Base-by-base conservation (phyloP, 1,140 invertebrate species). In the Drosophila saltans region DNA sequence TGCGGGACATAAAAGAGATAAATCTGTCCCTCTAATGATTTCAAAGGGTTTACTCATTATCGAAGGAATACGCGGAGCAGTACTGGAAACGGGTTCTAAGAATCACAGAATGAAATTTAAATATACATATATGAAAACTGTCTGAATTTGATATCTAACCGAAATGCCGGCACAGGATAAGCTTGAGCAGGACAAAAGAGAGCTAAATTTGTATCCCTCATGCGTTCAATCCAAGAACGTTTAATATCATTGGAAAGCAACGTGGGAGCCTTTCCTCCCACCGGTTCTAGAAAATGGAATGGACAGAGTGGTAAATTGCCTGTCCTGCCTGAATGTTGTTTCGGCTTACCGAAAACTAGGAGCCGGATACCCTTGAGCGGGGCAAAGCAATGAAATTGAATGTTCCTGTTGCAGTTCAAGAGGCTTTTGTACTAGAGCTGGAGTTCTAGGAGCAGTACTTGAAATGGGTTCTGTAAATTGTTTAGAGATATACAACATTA, bases 261-360 rank as follows among this genome's bases (percentile, higher is more conserved):
- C 41, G 94, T 95, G 36, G 95, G 95, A 67, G 94, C 93, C 88
- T 95, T 95, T 84, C 94, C 95, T 78, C 95, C 95, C 80, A 96
- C 94, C 21, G 95, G 95, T 91, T 96, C 95, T 96, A 93, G 61
- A 43, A 26, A 45, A 10, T 11, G 55, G 57, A 63, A 7, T 8
- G 21, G 6, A 9, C 28, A 21, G 33, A 3, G 7, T n/a, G 10
- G 4, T n/a, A 9, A 45, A 26, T 36, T 0, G 5, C 4, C 2
- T 21, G 0, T 26, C 7, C n/a, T 16, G 7, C 52, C 58, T 64
- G 94, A 75, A 69, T 76, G 68, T 36, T 60, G n/a, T 71, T 72
- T 78, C 62, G 78, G 67, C 66, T 78, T 81, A 84, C 75, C 85
- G 78, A 76, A 88, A 86, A 77, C 66, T 79, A 1, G 95, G 95